A percentile compares a stretch with the other conserved stretches of the same genome.
phyloP scores from a whole-genome alignment of 2,888 invertebrate species.

The Stenurella melanura region DNA sequence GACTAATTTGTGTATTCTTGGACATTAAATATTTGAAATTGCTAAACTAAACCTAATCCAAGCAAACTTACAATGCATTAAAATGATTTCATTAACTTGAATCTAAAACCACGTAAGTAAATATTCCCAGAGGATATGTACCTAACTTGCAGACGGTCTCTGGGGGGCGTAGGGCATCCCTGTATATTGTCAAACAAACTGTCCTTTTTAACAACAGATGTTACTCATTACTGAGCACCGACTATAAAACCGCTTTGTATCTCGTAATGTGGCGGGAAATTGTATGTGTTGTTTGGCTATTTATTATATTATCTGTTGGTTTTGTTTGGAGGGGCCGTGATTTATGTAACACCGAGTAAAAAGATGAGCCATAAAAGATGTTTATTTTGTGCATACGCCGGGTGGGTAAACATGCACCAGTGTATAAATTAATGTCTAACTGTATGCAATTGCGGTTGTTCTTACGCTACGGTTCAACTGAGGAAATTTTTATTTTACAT shows the following conservation, averaged over 20 bases:
- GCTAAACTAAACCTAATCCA: no score
- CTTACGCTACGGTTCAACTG: background rate
- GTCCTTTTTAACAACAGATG: slow-evolving; percentile 72
- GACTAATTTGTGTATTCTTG: no score
- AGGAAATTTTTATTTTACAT: background rate
- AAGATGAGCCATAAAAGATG: slow-evolving; percentile 61
- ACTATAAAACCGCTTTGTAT: slow-evolving; percentile 69
- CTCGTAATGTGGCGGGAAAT: slow-evolving; percentile 73
- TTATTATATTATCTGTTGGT: slow-evolving; percentile 71
- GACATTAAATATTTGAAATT: no score
- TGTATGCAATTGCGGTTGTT: slow-evolving; percentile 6
- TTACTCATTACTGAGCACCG: slow-evolving; percentile 68
- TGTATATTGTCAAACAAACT: slow-evolving; percentile 63
- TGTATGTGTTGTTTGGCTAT: slow-evolving; percentile 72
- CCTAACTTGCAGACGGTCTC: slow-evolving; percentile 19
- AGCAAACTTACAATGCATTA: background rate
- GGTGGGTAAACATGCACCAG: slow-evolving; percentile 50
- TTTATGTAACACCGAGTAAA: slow-evolving; percentile 61
- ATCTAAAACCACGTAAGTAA: background rate
- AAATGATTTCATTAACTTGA: slow-evolving; percentile 8
- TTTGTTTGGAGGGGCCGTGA: slow-evolving; percentile 66
- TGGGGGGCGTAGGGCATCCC: slow-evolving; percentile 43
- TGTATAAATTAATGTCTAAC: slow-evolving; percentile 37
- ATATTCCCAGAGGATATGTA: slow-evolving; percentile 28
- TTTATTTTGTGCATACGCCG: slow-evolving; percentile 60